These are phyloP conservation scores for Ectropis crepuscularia DNA, from an alignment of 2,888 invertebrate genomes.

Conservation along the genomic window DNA sequence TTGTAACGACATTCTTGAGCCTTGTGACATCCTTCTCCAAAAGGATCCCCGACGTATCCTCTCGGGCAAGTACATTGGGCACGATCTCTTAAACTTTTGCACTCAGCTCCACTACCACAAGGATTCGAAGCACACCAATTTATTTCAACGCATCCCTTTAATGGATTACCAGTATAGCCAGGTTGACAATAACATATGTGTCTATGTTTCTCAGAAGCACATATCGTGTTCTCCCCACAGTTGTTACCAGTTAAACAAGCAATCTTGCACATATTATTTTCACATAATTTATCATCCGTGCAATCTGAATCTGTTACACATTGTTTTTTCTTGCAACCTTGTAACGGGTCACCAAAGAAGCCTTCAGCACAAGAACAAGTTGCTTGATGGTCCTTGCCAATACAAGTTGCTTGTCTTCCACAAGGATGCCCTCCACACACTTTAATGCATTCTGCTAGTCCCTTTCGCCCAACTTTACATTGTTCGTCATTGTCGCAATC, in stretches of 20 bases:
- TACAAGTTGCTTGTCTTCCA: slow-evolving; percentile 93
- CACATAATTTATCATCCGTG: slow-evolving; percentile 92
- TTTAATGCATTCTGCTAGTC: slow-evolving; percentile 90
- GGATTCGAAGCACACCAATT: slow-evolving; percentile 92
- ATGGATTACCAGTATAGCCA: slow-evolving; percentile 93
- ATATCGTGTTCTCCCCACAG: slow-evolving; percentile 93
- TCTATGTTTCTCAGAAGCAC: slow-evolving; percentile 92
- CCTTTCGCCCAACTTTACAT: slow-evolving; percentile 88
- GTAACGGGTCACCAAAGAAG: slow-evolving; percentile 92
- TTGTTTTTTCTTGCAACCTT: slow-evolving; percentile 92
- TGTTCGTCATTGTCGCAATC: slow-evolving; percentile 91
- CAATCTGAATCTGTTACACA: slow-evolving; percentile 90
- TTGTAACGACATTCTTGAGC: slow-evolving; percentile 93
- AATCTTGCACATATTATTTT: slow-evolving; percentile 92
- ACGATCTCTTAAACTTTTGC: slow-evolving; percentile 91
- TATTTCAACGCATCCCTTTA: slow-evolving; percentile 88
- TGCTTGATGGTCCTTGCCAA: slow-evolving; percentile 89
- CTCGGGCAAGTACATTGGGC: slow-evolving; percentile 92
- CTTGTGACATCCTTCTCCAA: slow-evolving; percentile 91
- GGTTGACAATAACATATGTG: slow-evolving; percentile 93
- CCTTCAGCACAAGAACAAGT: slow-evolving; percentile 92
- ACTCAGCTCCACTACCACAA: slow-evolving; percentile 92
- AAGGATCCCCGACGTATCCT: slow-evolving; percentile 93
- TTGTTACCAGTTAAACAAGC: slow-evolving; percentile 93
- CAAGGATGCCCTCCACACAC: slow-evolving; percentile 90